Percentiles rank a stretch among this genome's conserved stretches.
phyloP scores from a whole-genome alignment of 1,140 invertebrate genomes.

The Brachionus asplanchnoidis region DNA sequence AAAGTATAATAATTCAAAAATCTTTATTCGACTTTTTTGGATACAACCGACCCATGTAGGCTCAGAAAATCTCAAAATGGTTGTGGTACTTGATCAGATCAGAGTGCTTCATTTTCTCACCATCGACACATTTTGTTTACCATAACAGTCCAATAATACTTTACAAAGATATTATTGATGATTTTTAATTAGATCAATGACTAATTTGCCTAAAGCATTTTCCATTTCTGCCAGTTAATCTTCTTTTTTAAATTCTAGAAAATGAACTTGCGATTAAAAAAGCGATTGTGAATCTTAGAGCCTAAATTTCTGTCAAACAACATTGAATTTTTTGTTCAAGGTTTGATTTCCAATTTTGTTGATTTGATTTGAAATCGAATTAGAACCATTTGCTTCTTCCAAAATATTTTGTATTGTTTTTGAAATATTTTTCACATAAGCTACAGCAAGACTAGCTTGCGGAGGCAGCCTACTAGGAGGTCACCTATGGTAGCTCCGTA shows the following conservation, averaged over 20 bases:
- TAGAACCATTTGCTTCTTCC: not conserved
- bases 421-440: too few relatives aligned
- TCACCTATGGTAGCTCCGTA: too few relatives aligned
- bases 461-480: too few relatives aligned
- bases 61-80: not conserved
- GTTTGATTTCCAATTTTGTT: not conserved
- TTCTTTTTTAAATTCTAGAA: not conserved
- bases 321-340: conserved; percentile 9
- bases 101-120: conserved; percentile 6
- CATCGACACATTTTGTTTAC: not conserved
- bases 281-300: not conserved
- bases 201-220: not conserved
- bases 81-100: not conserved
- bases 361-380: not conserved
- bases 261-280: not conserved
- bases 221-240: not conserved
- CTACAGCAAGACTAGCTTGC: too few relatives aligned
- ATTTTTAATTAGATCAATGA: not conserved
- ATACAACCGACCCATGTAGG: conserved; percentile 10
- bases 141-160: conserved; percentile 25
- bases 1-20: too few relatives aligned
- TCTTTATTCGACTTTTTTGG: conserved; percentile 36
- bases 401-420: not conserved
- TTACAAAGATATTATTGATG: conserved; percentile 18
- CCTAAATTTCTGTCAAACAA: conserved; percentile 19